phyloP scores from a whole-genome alignment of 2,888 invertebrate genomes.

The Alsophila aescularia region DNA sequence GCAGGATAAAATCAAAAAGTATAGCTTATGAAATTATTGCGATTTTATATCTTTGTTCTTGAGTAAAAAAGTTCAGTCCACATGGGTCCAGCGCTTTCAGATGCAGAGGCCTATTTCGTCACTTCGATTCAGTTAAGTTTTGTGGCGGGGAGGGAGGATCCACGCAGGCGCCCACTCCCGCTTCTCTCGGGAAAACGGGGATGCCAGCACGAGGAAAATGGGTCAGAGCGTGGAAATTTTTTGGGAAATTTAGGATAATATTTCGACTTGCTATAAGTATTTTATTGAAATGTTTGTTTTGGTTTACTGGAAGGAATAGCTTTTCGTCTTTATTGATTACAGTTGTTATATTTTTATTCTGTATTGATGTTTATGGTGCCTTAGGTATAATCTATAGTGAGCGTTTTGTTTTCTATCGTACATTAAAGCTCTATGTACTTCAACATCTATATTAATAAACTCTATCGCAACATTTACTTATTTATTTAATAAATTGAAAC shows the following conservation, averaged over 20 bases:
- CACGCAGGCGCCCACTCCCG: slow-evolving; percentile 78
- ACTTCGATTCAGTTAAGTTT: slow-evolving; percentile 76
- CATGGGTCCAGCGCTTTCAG: slow-evolving; percentile 3
- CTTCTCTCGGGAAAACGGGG: slow-evolving; percentile 64
- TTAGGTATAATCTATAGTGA: too few relatives aligned
- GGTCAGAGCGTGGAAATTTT: neutral
- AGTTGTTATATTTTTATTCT: too few relatives aligned
- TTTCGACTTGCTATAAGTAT: neutral
- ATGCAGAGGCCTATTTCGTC: slow-evolving; percentile 57
- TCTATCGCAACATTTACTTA: too few relatives aligned
- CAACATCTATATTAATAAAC: too few relatives aligned
- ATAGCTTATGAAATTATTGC: neutral
- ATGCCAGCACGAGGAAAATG: slow-evolving; percentile 44
- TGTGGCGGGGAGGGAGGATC: slow-evolving; percentile 45
- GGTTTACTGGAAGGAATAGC: too few relatives aligned
- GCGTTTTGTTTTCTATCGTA: too few relatives aligned
- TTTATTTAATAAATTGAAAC: too few relatives aligned
- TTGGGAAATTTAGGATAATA: neutral
- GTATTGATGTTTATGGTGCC: too few relatives aligned
- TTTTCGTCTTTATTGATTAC: too few relatives aligned
- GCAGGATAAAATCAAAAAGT: too few relatives aligned
- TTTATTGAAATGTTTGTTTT: neutral
- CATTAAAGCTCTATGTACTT: too few relatives aligned
- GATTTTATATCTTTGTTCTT: too few relatives aligned
- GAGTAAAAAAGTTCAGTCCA: slow-evolving; percentile 6